Evolutionary conservation across 2,113 vertebrate species (phyloP).

Genomic region (Cyprichromis sp.): DNA sequence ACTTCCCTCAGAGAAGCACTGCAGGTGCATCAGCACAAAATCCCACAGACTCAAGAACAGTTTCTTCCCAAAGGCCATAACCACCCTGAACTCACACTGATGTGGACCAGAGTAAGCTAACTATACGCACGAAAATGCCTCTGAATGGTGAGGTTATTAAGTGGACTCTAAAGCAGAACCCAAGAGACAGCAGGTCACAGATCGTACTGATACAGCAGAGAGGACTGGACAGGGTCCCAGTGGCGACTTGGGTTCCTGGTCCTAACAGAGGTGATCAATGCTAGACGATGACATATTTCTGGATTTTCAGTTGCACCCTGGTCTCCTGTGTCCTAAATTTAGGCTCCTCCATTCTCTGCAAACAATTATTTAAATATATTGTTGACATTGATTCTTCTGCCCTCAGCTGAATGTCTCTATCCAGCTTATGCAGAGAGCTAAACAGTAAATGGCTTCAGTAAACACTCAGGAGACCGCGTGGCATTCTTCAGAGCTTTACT

Average conservation of each 20-base stretch:
- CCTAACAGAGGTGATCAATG: neutral
- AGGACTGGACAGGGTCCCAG: neutral
- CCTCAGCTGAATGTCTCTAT: too few species aligned
- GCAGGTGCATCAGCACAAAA: neutral
- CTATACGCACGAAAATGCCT: fast-evolving
- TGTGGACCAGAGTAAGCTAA: neutral
- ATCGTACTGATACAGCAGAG: neutral
- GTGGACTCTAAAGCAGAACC: neutral
- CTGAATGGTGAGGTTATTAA: neutral
- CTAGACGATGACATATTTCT: neutral
- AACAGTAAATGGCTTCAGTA: too few species aligned
- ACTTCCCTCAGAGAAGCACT: neutral
- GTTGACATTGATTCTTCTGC: neutral
- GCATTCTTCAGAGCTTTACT: too few species aligned
- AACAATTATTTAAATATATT: neutral
- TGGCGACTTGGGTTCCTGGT: neutral
- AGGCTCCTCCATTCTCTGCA: neutral
- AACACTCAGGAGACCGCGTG: too few species aligned
- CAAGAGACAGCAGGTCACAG: neutral
- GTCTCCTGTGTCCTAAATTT: neutral
- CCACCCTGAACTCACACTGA: neutral
- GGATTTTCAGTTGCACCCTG: neutral
- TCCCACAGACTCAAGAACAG: neutral
- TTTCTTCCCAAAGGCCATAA: neutral
- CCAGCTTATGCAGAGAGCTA: too few species aligned